Evolutionary conservation across 2,797 vertebrate genomes (phyloP).

Genomic region (Enteromius afrohamiltoni): DNA sequence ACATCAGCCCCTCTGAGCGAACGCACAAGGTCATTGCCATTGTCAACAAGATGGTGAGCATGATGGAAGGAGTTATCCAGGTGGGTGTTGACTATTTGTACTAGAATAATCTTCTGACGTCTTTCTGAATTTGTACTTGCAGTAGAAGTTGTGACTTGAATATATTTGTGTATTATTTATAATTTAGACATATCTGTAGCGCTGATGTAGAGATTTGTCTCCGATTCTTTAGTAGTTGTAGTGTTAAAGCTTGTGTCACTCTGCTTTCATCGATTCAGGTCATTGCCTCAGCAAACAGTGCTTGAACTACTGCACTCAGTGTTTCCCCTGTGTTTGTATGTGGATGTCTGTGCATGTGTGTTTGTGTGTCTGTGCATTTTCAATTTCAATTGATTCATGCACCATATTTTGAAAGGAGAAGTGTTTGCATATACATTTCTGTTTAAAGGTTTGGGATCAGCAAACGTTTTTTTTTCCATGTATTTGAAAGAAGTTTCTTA

Average conservation of each 20-base stretch:
- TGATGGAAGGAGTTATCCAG: conserved; percentile 99
- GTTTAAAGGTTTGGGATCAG: not conserved
- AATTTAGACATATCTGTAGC: not conserved
- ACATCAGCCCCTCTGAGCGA: conserved; percentile 89
- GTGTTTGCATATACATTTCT: no score
- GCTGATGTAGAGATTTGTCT: conserved; percentile 2
- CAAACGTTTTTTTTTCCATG: not conserved
- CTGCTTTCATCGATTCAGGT: conserved; percentile 35
- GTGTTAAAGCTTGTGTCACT: conserved; percentile 25
- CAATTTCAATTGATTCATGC: conserved; percentile 37
- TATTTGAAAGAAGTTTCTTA: not conserved
- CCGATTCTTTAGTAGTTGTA: conserved; percentile 22
- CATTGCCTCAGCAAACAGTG: conserved; percentile 35
- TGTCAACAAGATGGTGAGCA: conserved; percentile 99
- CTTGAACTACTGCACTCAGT: conserved; percentile 19
- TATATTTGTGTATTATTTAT: not conserved
- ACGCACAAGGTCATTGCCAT: conserved; percentile 95
- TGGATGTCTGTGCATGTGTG: not conserved
- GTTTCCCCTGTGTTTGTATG: conserved; percentile 34
- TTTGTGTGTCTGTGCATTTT: conserved; percentile 33
- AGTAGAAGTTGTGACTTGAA: not conserved
- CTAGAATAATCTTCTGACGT: not conserved
- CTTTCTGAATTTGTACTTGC: not conserved
- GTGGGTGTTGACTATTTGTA: conserved; percentile 74
- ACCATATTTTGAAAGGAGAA: not conserved